Evolutionary conservation across 2,888 invertebrate genomes (phyloP).

Genomic region (Gymnosoma rotundatum): DNA sequence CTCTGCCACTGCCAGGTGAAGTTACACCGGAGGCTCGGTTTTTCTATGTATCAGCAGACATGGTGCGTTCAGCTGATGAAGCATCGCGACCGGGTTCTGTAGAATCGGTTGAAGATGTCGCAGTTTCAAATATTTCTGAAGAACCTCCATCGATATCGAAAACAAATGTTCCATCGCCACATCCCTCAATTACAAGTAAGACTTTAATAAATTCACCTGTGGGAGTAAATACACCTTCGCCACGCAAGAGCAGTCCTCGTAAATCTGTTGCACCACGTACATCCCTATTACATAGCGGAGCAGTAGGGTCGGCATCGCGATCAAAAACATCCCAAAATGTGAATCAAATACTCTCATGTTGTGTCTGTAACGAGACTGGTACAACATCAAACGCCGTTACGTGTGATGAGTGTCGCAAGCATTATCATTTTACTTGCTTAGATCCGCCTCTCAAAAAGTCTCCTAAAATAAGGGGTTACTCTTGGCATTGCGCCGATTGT

Average conservation of each 20-base stretch:
- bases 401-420: conserved; percentile 95
- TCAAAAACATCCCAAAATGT: conserved; percentile 54
- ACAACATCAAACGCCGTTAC: conserved; percentile 83
- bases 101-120: conserved; percentile 80
- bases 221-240: conserved; percentile 64
- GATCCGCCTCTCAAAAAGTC: conserved; percentile 97
- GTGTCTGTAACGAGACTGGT: conserved; percentile 77
- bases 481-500: conserved; percentile 98
- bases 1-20: conserved; percentile 82
- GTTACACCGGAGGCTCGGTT: conserved; percentile 91
- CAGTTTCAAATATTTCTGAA: conserved; percentile 45
- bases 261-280: conserved; percentile 75
- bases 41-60: conserved; percentile 88
- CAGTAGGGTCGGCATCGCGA: conserved; percentile 45
- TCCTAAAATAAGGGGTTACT: conserved; percentile 96
- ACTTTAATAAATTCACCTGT: conserved; percentile 53
- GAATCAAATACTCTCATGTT: conserved; percentile 73
- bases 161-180: conserved; percentile 53
- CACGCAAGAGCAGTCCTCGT: conserved; percentile 78
- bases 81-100: conserved; percentile 81
- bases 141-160: conserved; percentile 57
- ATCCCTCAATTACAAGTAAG: conserved; percentile 45
- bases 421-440: conserved; percentile 95
- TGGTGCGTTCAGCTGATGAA: conserved; percentile 80
- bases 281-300: conserved; percentile 50